Conservation (phyloP, 2,797 vertebrate genomes). For the Sebastes matsubarae region DNA sequence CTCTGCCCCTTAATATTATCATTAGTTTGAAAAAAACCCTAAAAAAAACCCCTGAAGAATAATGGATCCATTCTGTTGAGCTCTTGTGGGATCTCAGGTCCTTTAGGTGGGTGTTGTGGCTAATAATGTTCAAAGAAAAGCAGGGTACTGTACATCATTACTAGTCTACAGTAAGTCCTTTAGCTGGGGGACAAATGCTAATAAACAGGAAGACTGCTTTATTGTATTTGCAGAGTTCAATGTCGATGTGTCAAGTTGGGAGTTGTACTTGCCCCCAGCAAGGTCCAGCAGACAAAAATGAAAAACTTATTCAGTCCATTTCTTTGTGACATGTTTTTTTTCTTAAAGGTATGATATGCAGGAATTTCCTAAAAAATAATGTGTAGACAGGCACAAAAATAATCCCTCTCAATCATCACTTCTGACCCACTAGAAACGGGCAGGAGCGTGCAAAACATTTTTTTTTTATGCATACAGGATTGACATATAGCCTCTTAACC, state of each 20-base stretch:
- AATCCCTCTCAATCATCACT: not conserved
- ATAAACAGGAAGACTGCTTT: conserved; percentile 23
- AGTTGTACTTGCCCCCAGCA: conserved; percentile 37
- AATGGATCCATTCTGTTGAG: not conserved
- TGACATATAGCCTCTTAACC: too few relatives aligned
- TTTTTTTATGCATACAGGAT: too few relatives aligned
- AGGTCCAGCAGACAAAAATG: conserved; percentile 28
- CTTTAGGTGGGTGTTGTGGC: not conserved
- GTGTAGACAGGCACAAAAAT: not conserved
- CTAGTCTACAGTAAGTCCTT: not conserved
- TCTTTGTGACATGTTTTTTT: not conserved
- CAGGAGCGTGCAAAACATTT: too few relatives aligned
- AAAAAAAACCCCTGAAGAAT: not conserved
- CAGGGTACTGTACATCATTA: not conserved
- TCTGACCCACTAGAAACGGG: too few relatives aligned
- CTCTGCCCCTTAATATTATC: not conserved
- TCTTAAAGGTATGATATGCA: not conserved
- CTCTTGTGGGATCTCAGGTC: conserved; percentile 14
- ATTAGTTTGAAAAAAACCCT: not conserved
- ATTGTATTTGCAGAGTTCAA: not conserved
- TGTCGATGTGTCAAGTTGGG: not conserved
- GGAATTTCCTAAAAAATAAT: too few relatives aligned
- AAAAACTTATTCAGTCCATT: not conserved
- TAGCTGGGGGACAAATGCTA: conserved; percentile 23
- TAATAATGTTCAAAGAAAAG: conserved; percentile 20